Percentiles rank a stretch among this genome's conserved stretches.
Conservation (phyloP, 2,888 invertebrate species). For the Drosophila stalkeri region DNA sequence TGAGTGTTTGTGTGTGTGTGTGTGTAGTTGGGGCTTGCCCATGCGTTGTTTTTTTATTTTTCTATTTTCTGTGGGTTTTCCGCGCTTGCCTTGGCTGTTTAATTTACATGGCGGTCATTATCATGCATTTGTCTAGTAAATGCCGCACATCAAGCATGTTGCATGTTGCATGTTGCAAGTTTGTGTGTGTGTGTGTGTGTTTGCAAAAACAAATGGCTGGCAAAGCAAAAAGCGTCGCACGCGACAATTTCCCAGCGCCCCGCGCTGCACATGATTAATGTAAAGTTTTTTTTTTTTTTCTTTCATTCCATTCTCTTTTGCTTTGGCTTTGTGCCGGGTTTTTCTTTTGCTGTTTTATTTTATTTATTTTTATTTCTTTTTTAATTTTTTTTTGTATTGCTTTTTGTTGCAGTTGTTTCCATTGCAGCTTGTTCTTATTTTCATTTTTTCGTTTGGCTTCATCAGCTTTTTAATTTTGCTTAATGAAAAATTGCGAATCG, state of each 20-base stretch:
- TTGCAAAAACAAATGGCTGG: background rate
- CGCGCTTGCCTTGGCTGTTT: slow-evolving; percentile 24
- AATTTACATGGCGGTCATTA: slow-evolving; percentile 68
- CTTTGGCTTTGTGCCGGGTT: slow-evolving; percentile 31
- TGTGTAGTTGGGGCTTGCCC: slow-evolving; percentile 40
- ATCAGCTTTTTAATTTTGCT: slow-evolving; percentile 78
- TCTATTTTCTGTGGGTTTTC: slow-evolving; percentile 25
- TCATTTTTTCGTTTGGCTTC: slow-evolving; percentile 45
- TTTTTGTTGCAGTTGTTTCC: slow-evolving; percentile 19
- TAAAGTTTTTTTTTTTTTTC: slow-evolving; percentile 52
- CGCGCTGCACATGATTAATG: slow-evolving; percentile 78
- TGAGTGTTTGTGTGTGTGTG: slow-evolving; percentile 2
- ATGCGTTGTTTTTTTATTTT: slow-evolving; percentile 35
- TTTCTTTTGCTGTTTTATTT: slow-evolving; percentile 12
- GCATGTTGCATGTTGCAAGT: slow-evolving; percentile 43
- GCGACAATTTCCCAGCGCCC: slow-evolving; percentile 66
- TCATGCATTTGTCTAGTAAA: slow-evolving; percentile 60
- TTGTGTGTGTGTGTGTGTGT: slow-evolving; percentile 16
- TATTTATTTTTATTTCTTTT: slow-evolving; percentile 16
- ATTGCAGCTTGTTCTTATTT: slow-evolving; percentile 28
- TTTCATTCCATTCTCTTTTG: slow-evolving; percentile 1
- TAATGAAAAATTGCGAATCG: slow-evolving; percentile 73
- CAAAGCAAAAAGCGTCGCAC: slow-evolving; percentile 39
- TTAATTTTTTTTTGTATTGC: background rate
- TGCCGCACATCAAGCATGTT: slow-evolving; percentile 45